Percentiles rank a stretch among this genome's conserved stretches.
phyloP scores from a whole-genome alignment of 2,888 invertebrate genomes.

The Graphium colonna region DNA sequence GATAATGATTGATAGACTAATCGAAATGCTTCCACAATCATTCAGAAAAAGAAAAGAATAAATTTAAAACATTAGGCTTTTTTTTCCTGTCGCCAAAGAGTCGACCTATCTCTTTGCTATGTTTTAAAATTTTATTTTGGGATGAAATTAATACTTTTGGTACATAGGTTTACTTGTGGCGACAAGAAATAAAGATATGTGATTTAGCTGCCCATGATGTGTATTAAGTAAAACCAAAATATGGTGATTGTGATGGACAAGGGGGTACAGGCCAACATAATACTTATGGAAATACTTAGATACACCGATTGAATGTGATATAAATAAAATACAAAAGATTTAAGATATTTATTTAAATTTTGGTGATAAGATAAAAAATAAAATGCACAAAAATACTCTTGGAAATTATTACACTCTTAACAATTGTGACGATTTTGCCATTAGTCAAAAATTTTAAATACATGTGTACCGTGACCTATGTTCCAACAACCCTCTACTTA shows the following conservation, averaged over 20 bases:
- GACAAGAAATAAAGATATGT: constrained; percentile 43
- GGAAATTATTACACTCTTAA: constrained; percentile 62
- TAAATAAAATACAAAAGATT: constrained; percentile 41
- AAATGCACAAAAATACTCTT: constrained; percentile 46
- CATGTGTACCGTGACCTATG: constrained; percentile 39
- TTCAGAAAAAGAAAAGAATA: constrained; percentile 57
- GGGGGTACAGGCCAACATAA: constrained; percentile 47
- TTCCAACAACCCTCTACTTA: constrained; percentile 44
- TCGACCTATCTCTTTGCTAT: background rate
- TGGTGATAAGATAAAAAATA: constrained; percentile 38
- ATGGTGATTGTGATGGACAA: constrained; percentile 41
- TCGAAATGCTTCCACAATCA: constrained; percentile 61
- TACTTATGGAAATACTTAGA: constrained; percentile 37
- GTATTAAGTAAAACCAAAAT: constrained; percentile 43
- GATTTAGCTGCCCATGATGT: constrained; percentile 46
- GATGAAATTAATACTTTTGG: too few relatives aligned
- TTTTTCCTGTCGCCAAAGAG: constrained; percentile 43
- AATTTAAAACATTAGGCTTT: constrained; percentile 56
- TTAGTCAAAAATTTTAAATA: constrained; percentile 65
- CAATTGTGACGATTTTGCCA: constrained; percentile 78
- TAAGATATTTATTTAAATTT: constrained; percentile 35
- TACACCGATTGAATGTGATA: constrained; percentile 39
- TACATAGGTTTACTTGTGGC: too few relatives aligned
- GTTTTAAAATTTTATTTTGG: too few relatives aligned
- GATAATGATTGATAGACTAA: constrained; percentile 43